A percentile compares a stretch with the other conserved stretches of the same genome.
Conservation (phyloP, 2,888 invertebrate species). For the Apotomis turbidana region DNA sequence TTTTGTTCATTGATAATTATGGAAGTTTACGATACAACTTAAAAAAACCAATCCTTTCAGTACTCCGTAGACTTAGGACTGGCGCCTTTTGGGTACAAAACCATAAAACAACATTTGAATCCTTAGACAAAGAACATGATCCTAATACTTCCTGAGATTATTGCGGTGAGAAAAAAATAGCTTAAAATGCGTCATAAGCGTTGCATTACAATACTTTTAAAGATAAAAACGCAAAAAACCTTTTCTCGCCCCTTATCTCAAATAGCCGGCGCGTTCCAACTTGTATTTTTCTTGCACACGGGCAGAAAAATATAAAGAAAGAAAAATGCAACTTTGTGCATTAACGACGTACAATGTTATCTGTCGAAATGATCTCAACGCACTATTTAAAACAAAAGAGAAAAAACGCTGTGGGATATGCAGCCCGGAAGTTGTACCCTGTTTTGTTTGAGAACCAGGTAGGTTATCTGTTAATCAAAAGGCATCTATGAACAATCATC, state of each 20-base stretch:
- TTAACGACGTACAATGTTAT: constrained; percentile 46
- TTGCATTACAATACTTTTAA: constrained; percentile 57
- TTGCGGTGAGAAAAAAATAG: constrained; percentile 46
- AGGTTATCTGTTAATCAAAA: constrained; percentile 41
- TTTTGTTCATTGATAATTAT: too few species aligned
- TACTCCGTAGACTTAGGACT: too few species aligned
- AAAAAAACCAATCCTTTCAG: too few species aligned
- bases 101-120: not conserved
- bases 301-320: constrained; percentile 43
- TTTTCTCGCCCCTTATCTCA: constrained; percentile 59
- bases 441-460: constrained; percentile 38
- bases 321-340: constrained; percentile 41
- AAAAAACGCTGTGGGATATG: constrained; percentile 42
- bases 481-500: constrained; percentile 38
- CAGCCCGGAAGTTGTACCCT: constrained; percentile 38
- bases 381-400: constrained; percentile 46
- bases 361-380: constrained; percentile 44
- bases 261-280: constrained; percentile 50
- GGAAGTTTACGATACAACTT: too few species aligned
- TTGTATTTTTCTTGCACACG: constrained; percentile 55
- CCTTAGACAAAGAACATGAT: not conserved
- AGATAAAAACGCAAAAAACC: constrained; percentile 53
- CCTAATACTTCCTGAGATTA: not conserved
- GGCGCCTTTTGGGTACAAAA: too few species aligned
- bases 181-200: constrained; percentile 53